Evolutionary conservation across 2,888 invertebrate species (phyloP).

Genomic region (Drosophila koepferae): DNA sequence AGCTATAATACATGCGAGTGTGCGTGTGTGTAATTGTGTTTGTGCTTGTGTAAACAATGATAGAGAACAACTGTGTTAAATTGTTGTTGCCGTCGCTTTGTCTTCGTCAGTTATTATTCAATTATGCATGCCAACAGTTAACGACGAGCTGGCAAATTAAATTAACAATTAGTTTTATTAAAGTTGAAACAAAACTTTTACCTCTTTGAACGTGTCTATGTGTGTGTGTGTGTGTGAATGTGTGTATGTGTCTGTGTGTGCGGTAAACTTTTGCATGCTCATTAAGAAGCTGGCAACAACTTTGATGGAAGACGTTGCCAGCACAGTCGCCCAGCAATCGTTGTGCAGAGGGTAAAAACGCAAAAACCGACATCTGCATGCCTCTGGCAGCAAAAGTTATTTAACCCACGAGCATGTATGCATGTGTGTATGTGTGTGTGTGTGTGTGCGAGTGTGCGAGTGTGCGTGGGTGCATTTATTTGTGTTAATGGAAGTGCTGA

Average conservation of each 20-base stretch:
- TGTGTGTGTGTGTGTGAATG: not conserved
- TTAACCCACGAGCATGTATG: constrained; percentile 27
- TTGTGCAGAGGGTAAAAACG: constrained; percentile 42
- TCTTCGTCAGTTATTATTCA: constrained; percentile 79
- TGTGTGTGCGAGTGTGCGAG: not conserved
- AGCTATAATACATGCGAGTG: not conserved
- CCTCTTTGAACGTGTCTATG: not conserved
- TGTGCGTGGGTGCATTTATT: constrained; percentile 6
- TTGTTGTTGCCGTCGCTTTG: constrained; percentile 30
- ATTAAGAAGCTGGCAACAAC: constrained; percentile 68
- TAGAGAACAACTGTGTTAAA: constrained; percentile 19
- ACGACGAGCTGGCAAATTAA: constrained; percentile 83
- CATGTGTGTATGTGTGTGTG: not conserved
- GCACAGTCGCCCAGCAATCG: constrained; percentile 32
- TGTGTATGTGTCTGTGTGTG: constrained; percentile 19
- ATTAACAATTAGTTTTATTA: constrained; percentile 85
- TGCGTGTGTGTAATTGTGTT: not conserved
- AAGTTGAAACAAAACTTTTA: constrained; percentile 74
- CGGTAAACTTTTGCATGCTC: constrained; percentile 74
- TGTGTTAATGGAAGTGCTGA: constrained; percentile 44
- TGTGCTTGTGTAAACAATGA: constrained; percentile 28
- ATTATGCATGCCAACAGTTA: constrained; percentile 84
- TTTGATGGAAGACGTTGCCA: constrained; percentile 55
- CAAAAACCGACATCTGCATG: constrained; percentile 42
- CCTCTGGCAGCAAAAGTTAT: constrained; percentile 63